These are phyloP conservation scores for Rhagonycha lutea DNA, from an alignment of 2,888 invertebrate genomes.

Conservation along the genomic window DNA sequence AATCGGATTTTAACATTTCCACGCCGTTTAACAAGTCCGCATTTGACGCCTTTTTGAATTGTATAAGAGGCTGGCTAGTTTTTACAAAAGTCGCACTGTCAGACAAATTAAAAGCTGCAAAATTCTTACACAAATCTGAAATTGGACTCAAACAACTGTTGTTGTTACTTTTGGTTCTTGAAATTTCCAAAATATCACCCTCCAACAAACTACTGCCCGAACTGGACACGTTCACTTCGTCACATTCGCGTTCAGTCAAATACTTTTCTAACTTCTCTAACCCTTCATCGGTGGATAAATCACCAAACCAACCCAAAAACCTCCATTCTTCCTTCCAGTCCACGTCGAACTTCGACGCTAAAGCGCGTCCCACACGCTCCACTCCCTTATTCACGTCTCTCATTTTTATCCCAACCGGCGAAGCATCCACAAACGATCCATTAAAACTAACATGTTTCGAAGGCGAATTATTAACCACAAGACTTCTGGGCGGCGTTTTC, in stretches of 20 bases:
- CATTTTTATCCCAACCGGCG: conserved; percentile 35
- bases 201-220: background rate
- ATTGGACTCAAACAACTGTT: conserved; percentile 57
- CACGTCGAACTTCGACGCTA: conserved; percentile 73
- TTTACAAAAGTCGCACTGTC: conserved; percentile 40
- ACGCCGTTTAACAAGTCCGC: conserved; percentile 8
- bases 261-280: conserved; percentile 75
- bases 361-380: conserved; percentile 78
- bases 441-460: conserved; percentile 19
- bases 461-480: conserved; percentile 33
- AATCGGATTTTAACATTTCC: conserved; percentile 34
- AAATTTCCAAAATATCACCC: background rate
- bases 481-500: conserved; percentile 77
- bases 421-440: conserved; percentile 13
- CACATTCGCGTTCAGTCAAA: conserved; percentile 54
- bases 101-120: conserved; percentile 61
- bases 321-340: conserved; percentile 94
- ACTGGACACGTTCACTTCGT: background rate
- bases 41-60: background rate
- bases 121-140: conserved; percentile 62
- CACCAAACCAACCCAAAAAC: conserved; percentile 80
- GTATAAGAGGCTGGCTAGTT: background rate
- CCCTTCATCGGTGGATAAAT: conserved; percentile 76
- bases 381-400: conserved; percentile 84
- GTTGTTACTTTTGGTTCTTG: background rate